These are phyloP conservation scores for Scleropages formosus DNA, from an alignment of 2,797 vertebrate species.

Conservation along the genomic window DNA sequence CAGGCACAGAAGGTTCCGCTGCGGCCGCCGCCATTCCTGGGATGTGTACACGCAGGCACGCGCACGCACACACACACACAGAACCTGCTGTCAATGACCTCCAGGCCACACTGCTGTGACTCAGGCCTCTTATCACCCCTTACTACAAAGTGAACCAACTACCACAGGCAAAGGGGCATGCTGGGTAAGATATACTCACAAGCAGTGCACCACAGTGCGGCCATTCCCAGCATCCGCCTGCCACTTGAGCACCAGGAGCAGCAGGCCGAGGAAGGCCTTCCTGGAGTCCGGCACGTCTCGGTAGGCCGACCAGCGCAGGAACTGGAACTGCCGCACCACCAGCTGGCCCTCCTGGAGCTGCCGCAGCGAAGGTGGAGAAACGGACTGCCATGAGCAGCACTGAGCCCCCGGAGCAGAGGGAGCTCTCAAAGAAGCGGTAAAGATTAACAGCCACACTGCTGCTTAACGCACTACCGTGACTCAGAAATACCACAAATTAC, in stretches of 20 bases:
- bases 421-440: too few species aligned
- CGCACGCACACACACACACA: constrained; percentile 27
- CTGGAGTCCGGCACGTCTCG: constrained; percentile 90
- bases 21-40: constrained; percentile 88
- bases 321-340: constrained; percentile 93
- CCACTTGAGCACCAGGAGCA: constrained; percentile 91
- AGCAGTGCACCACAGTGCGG: constrained; percentile 83
- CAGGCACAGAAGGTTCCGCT: constrained; percentile 92
- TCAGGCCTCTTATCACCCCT: too few species aligned
- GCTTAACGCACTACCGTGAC: too few species aligned
- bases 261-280: constrained; percentile 88
- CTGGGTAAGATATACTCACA: constrained; percentile 18
- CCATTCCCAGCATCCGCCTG: constrained; percentile 89
- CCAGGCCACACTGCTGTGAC: background rate
- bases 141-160: too few species aligned
- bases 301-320: constrained; percentile 93
- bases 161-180: too few species aligned
- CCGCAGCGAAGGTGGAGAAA: background rate
- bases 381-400: too few species aligned
- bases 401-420: too few species aligned
- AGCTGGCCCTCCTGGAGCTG: constrained; percentile 92
- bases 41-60: constrained; percentile 23
- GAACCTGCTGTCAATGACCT: background rate
- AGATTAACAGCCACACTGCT: too few species aligned
- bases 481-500: too few species aligned